Evolutionary conservation across 2,113 vertebrate species (phyloP).

Genomic region (Megalops atlanticus): DNA sequence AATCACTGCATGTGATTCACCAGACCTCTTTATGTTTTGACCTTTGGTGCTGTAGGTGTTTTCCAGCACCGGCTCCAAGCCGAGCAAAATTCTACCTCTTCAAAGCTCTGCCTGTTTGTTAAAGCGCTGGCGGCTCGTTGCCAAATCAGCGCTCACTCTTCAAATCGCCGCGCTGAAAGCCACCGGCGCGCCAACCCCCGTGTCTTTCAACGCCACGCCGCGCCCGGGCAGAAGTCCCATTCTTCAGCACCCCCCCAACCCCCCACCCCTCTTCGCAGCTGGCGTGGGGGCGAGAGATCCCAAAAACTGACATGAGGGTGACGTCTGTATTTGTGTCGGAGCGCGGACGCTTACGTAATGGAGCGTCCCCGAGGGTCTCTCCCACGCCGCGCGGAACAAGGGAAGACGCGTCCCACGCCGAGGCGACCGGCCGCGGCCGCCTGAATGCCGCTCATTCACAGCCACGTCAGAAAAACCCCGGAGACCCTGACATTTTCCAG

Average conservation of each 20-base stretch:
- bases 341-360: slow-evolving; percentile 49
- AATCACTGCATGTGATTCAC: too few relatives aligned
- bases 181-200: too few relatives aligned
- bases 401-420: slow-evolving; percentile 51
- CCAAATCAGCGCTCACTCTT: not conserved
- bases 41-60: too few relatives aligned
- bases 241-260: not conserved
- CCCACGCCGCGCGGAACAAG: slow-evolving; percentile 54
- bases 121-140: not conserved
- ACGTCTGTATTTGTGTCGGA: slow-evolving; percentile 58
- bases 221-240: too few relatives aligned
- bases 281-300: slow-evolving; percentile 47
- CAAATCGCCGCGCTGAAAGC: too few relatives aligned
- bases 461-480: slow-evolving; percentile 25
- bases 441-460: slow-evolving; percentile 48
- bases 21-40: too few relatives aligned
- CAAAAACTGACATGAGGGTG: slow-evolving; percentile 65
- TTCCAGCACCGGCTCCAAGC: not conserved
- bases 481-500: slow-evolving; percentile 59
- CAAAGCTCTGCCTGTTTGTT: not conserved
- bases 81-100: not conserved
- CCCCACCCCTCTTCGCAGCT: slow-evolving; percentile 51
- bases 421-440: slow-evolving; percentile 56
- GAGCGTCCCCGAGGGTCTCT: slow-evolving; percentile 39
- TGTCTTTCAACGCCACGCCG: not conserved